Base-by-base conservation (phyloP, 2,888 invertebrate species). In the Malthinus seriepunctatus region DNA sequence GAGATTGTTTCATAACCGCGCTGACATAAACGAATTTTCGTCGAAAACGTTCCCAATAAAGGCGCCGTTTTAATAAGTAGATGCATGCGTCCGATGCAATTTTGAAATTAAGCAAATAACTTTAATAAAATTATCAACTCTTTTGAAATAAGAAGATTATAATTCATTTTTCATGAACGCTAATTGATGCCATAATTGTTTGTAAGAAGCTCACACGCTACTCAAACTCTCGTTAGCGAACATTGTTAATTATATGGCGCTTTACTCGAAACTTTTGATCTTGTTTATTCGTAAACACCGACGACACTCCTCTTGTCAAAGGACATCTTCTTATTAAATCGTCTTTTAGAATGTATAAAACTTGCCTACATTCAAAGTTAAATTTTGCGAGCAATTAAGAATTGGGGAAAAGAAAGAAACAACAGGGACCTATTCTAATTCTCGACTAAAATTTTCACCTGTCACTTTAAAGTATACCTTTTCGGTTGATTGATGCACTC, bases 391-490 rank as follows among this genome's bases (percentile, higher is more conserved):
- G 3, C 23, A 23, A 23, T 5, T 23, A 23, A 23, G 5, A 2
- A 23, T 5, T 23, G 23, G 5, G 5, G 5, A 23, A 23, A 5
- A 23, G 23, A 23, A 23, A 23, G 23, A 23, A 23, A 57, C 54
- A 55, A 53, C 50, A 64, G n/a, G n/a, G 64, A 69, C 65, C 51
- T 70, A 71, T 71, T 71, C 70, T 71, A 72, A 72, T 73, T 63
- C 69, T n/a, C 3, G 1, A 23, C 39, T 23, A 64, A 63, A 69
- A 73, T 71, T 72, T 69, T 69, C 67, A 71, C 72, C 77, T 76
- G 77, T 75, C 77, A 73, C 70, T 73, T 70, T 74, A 77, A 76
- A 67, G 23, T 75, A 76, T 76, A 77, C 72, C 71, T 72, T 74
- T 61, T 53, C 63, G 60, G 64, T 72, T 77, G 77, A 77, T 77